These are phyloP conservation scores for Callaeas wilsoni DNA, from an alignment of 2,113 vertebrate genomes.

Conservation along the genomic window DNA sequence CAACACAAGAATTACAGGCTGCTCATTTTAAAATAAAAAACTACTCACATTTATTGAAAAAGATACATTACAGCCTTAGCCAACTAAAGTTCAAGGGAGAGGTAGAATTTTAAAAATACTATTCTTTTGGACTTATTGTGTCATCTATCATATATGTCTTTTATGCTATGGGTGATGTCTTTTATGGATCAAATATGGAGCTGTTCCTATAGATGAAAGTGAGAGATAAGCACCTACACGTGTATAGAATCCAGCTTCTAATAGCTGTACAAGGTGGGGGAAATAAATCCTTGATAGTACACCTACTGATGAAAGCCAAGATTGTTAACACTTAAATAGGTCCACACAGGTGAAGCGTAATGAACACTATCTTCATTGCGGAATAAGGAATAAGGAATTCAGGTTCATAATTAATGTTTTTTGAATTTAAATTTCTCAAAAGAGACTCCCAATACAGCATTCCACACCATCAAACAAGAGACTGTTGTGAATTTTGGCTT, in stretches of 20 bases:
- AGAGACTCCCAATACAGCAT: neutral
- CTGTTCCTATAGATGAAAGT: neutral
- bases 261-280: neutral
- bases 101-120: neutral
- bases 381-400: neutral
- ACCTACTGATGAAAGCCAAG: neutral
- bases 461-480: neutral
- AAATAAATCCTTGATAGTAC: neutral
- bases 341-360: neutral
- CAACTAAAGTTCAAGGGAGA: neutral
- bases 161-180: neutral
- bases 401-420: neutral
- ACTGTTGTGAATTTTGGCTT: neutral
- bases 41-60: neutral
- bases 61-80: neutral
- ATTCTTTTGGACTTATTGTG: neutral
- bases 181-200: neutral
- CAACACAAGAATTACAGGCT: neutral
- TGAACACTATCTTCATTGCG: neutral
- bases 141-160: neutral
- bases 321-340: neutral
- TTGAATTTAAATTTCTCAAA: neutral
- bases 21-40: neutral
- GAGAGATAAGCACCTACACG: neutral
- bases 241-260: neutral